Evolutionary conservation across 2,888 invertebrate species (phyloP).

Genomic region (Lagria hirta): DNA sequence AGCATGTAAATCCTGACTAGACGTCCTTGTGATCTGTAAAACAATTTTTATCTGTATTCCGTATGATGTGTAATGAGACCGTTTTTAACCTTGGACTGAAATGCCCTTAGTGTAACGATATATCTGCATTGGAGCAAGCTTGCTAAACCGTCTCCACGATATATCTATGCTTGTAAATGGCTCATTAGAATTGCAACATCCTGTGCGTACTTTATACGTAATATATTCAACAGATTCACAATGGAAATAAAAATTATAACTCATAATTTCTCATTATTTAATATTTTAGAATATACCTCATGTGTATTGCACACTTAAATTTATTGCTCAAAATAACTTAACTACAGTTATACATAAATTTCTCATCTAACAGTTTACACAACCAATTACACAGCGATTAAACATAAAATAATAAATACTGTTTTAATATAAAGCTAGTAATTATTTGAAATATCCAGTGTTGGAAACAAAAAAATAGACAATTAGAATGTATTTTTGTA

Average conservation of each 20-base stretch:
- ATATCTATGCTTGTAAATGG: constrained; percentile 27
- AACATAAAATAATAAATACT: too few relatives aligned
- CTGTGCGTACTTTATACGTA: constrained; percentile 27
- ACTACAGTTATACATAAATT: too few relatives aligned
- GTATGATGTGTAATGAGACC: constrained; percentile 9
- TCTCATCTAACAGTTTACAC: too few relatives aligned
- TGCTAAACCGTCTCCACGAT: constrained; percentile 24
- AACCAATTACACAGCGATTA: too few relatives aligned
- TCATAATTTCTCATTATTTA: too few relatives aligned
- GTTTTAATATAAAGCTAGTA: too few relatives aligned
- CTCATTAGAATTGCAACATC: constrained; percentile 30
- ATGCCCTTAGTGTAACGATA: constrained; percentile 20
- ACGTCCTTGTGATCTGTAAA: constrained; percentile 4
- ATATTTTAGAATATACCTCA: too few relatives aligned
- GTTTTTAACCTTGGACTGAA: constrained; percentile 13
- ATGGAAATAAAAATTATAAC: constrained; percentile 1
- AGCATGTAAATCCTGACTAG: constrained; percentile 5
- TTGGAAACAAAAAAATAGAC: too few relatives aligned
- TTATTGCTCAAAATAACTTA: too few relatives aligned
- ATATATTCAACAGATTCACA: constrained; percentile 22
- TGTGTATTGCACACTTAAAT: too few relatives aligned
- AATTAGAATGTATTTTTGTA: too few relatives aligned
- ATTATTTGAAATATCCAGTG: too few relatives aligned
- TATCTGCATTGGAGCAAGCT: constrained; percentile 24
- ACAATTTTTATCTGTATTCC: constrained; percentile 6